phyloP scores from a whole-genome alignment of 2,113 vertebrate genomes.

The Meles meles region DNA sequence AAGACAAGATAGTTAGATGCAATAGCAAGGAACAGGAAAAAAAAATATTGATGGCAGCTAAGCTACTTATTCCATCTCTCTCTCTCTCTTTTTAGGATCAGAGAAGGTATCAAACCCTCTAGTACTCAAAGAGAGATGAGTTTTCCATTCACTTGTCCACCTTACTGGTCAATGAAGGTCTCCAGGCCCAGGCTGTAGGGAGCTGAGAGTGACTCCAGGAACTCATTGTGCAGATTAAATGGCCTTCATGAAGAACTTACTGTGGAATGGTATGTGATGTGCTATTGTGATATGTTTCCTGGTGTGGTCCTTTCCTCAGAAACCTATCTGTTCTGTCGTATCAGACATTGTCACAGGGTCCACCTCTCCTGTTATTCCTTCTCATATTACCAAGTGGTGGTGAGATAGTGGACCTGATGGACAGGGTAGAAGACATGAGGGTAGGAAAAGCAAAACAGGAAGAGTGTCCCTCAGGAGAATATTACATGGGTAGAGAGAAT shows the following conservation, averaged over 20 bases:
- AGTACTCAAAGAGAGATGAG: not conserved
- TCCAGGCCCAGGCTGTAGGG: not conserved
- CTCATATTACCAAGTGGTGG: not conserved
- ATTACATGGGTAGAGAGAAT: not conserved
- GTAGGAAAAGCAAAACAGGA: not conserved
- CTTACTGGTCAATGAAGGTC: too few species aligned
- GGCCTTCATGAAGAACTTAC: not conserved
- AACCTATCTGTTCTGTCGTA: not conserved
- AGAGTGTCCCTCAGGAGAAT: not conserved
- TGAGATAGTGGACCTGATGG: not conserved
- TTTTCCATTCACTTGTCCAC: not conserved
- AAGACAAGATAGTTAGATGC: not conserved
- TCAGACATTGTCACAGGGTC: not conserved
- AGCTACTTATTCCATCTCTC: not conserved
- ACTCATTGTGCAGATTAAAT: not conserved
- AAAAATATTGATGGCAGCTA: not conserved
- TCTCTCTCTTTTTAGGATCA: not conserved
- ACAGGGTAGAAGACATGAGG: not conserved
- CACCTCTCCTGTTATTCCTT: not conserved
- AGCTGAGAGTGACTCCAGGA: not conserved
- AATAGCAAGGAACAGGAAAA: not conserved
- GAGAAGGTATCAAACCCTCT: not conserved
- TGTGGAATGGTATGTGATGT: not conserved
- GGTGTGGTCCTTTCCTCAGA: not conserved
- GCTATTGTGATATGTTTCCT: not conserved